phyloP scores from a whole-genome alignment of 2,888 invertebrate species.

The Drosophila mimica region DNA sequence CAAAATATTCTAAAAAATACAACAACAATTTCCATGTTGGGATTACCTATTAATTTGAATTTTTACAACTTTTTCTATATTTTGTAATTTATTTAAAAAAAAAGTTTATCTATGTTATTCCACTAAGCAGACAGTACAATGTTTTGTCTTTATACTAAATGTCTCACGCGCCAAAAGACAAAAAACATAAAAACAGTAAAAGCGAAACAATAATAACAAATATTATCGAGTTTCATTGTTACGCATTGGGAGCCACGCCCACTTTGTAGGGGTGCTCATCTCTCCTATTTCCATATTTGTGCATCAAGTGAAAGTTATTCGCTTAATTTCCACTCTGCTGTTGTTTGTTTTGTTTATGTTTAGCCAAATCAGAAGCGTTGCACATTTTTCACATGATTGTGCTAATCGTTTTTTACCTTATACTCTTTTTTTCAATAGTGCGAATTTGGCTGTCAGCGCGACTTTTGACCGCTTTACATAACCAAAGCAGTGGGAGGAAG shows the following conservation, averaged over 20 bases:
- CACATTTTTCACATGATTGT: conserved; percentile 79
- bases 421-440: conserved; percentile 36
- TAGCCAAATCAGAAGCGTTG: conserved; percentile 57
- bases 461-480: conserved; percentile 64
- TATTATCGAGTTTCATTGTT: conserved; percentile 47
- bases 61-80: too few relatives aligned
- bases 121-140: too few relatives aligned
- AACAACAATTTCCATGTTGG: too few relatives aligned
- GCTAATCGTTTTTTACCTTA: conserved; percentile 66
- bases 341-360: conserved; percentile 44
- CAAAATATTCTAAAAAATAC: too few relatives aligned
- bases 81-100: too few relatives aligned
- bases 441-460: conserved; percentile 44
- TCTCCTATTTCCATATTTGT: conserved; percentile 58
- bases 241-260: conserved; percentile 61
- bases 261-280: conserved; percentile 24
- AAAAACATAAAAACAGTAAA: neutral
- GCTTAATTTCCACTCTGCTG: conserved; percentile 63
- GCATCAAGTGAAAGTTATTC: conserved; percentile 71
- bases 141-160: too few relatives aligned
- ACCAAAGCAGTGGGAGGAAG: conserved; percentile 19
- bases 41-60: too few relatives aligned
- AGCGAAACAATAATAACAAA: conserved; percentile 11
- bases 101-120: too few relatives aligned
- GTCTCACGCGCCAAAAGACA: too few relatives aligned